A percentile compares a stretch with the other conserved stretches of the same genome.
Evolutionary conservation across 2,797 vertebrate species (phyloP).

Genomic region (Mormyrus proboscirostris): DNA sequence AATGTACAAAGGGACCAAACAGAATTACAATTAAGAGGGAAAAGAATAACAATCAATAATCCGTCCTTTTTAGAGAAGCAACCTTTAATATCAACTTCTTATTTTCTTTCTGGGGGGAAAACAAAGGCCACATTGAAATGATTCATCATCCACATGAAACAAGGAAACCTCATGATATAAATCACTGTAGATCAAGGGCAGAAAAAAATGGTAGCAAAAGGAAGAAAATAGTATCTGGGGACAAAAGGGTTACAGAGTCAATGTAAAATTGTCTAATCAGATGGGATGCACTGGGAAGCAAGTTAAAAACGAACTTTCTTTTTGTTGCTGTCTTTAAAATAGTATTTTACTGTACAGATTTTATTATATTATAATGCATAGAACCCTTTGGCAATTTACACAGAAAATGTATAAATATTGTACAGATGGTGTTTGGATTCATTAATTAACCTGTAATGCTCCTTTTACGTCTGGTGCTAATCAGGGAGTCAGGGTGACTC

Average conservation of each 20-base stretch:
- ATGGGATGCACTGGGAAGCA: constrained; percentile 52
- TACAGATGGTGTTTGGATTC: constrained; percentile 16
- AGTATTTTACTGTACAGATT: background rate
- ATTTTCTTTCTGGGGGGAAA: constrained; percentile 20
- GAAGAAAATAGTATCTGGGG: constrained; percentile 59
- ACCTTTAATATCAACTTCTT: constrained; percentile 44
- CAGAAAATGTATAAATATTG: constrained; percentile 22
- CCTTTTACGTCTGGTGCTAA: background rate
- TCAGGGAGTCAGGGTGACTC: background rate
- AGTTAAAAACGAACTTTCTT: background rate
- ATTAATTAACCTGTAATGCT: background rate
- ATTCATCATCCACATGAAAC: constrained; percentile 65
- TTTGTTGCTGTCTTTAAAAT: background rate
- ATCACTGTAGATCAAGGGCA: constrained; percentile 72
- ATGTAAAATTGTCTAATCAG: constrained; percentile 65
- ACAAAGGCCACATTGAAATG: constrained; percentile 40
- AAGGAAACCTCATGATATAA: constrained; percentile 64
- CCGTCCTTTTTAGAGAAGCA: constrained; percentile 34
- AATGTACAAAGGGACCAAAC: background rate
- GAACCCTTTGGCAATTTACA: constrained; percentile 36
- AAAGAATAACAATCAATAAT: constrained; percentile 48
- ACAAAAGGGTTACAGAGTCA: constrained; percentile 63
- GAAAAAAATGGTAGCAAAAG: constrained; percentile 66
- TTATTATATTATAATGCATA: background rate
- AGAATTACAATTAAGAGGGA: constrained; percentile 15